Evolutionary conservation across 1,140 invertebrate genomes (phyloP).

Genomic region (Drosophila burlai): DNA sequence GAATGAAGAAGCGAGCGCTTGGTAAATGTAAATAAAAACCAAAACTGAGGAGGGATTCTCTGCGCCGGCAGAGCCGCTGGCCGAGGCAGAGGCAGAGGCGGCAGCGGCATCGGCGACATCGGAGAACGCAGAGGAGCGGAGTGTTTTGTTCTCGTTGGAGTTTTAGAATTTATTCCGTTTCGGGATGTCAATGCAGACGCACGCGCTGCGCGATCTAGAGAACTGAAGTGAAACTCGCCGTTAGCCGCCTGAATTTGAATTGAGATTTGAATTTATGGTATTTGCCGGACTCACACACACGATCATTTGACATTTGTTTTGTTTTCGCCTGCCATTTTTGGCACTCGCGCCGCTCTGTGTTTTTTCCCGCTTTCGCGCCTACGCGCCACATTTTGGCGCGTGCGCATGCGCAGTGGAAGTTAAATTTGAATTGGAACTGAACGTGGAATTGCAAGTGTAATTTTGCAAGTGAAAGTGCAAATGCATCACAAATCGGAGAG

Average conservation of each 20-base stretch:
- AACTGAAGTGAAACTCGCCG: conserved; percentile 29
- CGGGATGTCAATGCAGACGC: conserved; percentile 83
- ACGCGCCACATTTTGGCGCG: conserved; percentile 49
- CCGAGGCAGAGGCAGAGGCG: conserved; percentile 21
- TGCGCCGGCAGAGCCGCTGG: conserved; percentile 38
- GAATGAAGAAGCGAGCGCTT: conserved; percentile 51
- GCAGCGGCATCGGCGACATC: conserved; percentile 7
- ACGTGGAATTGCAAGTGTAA: conserved; percentile 7
- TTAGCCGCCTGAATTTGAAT: conserved; percentile 28
- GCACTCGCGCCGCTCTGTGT: conserved; percentile 23
- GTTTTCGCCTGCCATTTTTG: conserved; percentile 54
- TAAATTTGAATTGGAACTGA: conserved; percentile 1
- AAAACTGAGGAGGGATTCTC: conserved; percentile 74
- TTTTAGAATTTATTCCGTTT: conserved; percentile 85
- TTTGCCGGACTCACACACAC: conserved; percentile 41
- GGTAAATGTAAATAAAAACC: conserved; percentile 61
- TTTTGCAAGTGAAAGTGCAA: conserved; percentile 70
- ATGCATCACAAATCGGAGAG: conserved; percentile 62
- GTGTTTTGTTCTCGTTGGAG: conserved; percentile 80
- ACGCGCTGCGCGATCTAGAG: conserved; percentile 62
- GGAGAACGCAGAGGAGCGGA: conserved; percentile 46
- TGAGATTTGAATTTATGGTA: conserved; percentile 46
- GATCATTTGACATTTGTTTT: conserved; percentile 35
- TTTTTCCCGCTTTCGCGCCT: conserved; percentile 21
- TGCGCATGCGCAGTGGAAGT: conserved; percentile 57